A percentile compares a stretch with the other conserved stretches of the same genome.
These are phyloP conservation scores for Clamator glandarius DNA, from an alignment of 2,797 vertebrate genomes.

Conservation along the genomic window DNA sequence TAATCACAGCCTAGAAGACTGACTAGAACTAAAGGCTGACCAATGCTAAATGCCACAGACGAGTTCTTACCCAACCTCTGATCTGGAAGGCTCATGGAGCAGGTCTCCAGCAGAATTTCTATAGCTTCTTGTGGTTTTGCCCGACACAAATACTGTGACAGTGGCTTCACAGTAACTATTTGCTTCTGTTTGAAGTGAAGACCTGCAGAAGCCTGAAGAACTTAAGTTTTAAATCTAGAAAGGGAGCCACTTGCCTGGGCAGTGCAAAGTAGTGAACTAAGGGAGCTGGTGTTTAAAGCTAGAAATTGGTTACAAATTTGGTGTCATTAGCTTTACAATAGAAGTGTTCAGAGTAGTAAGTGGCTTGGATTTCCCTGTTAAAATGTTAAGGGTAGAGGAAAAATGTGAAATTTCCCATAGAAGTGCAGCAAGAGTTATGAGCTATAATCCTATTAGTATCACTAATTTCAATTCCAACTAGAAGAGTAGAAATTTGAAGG, in stretches of 20 bases:
- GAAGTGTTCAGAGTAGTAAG: not conserved
- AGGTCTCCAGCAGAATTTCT: slow-evolving; percentile 44
- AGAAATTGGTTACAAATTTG: not conserved
- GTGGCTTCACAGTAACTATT: slow-evolving; percentile 33
- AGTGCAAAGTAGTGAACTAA: slow-evolving; percentile 1
- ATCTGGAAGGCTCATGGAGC: slow-evolving; percentile 26
- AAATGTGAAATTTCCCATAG: not conserved
- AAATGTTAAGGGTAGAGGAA: not conserved
- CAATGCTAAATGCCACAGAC: slow-evolving; percentile 17
- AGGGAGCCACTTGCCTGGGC: not conserved
- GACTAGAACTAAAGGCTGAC: slow-evolving; percentile 22
- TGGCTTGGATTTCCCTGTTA: not conserved
- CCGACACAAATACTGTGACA: slow-evolving; percentile 12
- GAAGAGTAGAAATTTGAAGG: not conserved
- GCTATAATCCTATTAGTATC: not conserved
- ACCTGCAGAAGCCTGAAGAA: slow-evolving; percentile 60
- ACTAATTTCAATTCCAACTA: not conserved
- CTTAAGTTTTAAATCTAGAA: slow-evolving; percentile 40
- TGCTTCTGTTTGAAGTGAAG: slow-evolving; percentile 49
- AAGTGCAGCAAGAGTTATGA: not conserved
- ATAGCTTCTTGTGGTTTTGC: slow-evolving; percentile 50
- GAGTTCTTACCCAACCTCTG: slow-evolving; percentile 53
- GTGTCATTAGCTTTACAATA: not conserved
- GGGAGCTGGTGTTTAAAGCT: not conserved
- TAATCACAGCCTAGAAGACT: slow-evolving; percentile 11